Conservation (phyloP, 1,140 invertebrate genomes). For the Philopotamus ludificatus region DNA sequence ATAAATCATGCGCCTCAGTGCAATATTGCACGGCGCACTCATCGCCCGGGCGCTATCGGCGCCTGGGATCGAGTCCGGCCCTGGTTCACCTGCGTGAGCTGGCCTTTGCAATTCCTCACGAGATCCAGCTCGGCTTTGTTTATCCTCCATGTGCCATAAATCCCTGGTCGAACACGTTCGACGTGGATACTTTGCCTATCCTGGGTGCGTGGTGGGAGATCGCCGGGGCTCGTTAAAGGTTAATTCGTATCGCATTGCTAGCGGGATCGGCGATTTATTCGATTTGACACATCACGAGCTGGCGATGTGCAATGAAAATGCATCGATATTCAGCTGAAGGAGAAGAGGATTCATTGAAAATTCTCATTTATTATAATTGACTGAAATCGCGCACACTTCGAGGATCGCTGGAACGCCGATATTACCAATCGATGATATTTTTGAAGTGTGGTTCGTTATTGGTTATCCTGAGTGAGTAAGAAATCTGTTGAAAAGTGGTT, state of each 20-base stretch:
- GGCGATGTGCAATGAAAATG: background rate
- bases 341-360: background rate
- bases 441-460: conserved; percentile 10
- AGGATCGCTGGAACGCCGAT: background rate
- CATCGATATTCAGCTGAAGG: background rate
- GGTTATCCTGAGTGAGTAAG: background rate
- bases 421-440: conserved; percentile 9
- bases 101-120: background rate
- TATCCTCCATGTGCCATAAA: background rate
- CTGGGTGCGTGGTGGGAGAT: too few species aligned
- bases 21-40: too few species aligned
- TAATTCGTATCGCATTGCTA: background rate
- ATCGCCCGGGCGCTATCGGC: conserved; percentile 6
- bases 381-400: background rate
- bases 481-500: conserved; percentile 28
- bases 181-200: too few species aligned
- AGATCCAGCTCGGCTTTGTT: conserved; percentile 3
- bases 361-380: background rate
- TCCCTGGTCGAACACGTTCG: conserved; percentile 15
- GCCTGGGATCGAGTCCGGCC: conserved; percentile 4
- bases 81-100: background rate
- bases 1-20: too few species aligned
- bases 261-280: background rate
- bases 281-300: too few species aligned
- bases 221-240: background rate